phyloP scores from a whole-genome alignment of 2,797 vertebrate genomes.

The Spondyliosoma cantharus region DNA sequence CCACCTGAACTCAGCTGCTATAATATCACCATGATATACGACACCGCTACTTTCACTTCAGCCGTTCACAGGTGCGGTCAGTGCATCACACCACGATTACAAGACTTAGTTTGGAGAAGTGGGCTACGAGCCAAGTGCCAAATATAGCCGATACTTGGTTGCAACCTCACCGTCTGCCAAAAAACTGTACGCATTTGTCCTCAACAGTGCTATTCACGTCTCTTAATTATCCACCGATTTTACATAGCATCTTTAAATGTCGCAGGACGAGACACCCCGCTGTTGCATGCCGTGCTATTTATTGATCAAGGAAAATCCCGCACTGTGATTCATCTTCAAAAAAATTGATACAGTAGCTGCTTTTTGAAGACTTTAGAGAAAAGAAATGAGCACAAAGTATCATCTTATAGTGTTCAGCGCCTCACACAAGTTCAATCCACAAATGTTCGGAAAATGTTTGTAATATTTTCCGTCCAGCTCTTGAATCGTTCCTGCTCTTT shows the following conservation, averaged over 20 bases:
- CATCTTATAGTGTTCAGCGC: neutral
- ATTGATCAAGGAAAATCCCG: neutral
- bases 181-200: neutral
- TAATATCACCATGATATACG: slow-evolving; percentile 32
- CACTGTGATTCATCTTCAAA: neutral
- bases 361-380: neutral
- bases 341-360: neutral
- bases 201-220: neutral
- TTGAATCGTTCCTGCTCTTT: slow-evolving; percentile 9
- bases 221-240: slow-evolving; percentile 11
- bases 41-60: slow-evolving; percentile 44
- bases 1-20: slow-evolving; percentile 18
- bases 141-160: slow-evolving; percentile 38
- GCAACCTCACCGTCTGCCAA: slow-evolving; percentile 12
- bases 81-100: slow-evolving; percentile 43
- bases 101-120: slow-evolving; percentile 39
- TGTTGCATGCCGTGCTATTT: slow-evolving; percentile 4
- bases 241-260: slow-evolving; percentile 27
- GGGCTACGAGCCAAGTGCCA: slow-evolving; percentile 21
- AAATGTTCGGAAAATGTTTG: slow-evolving; percentile 19
- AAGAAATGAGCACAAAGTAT: neutral
- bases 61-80: slow-evolving; percentile 50
- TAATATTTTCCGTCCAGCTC: slow-evolving; percentile 27
- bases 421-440: slow-evolving; percentile 3
- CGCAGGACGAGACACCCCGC: neutral